Evolutionary conservation across 2,888 invertebrate genomes (phyloP).

Genomic region (Hemicrepidius hirtus): DNA sequence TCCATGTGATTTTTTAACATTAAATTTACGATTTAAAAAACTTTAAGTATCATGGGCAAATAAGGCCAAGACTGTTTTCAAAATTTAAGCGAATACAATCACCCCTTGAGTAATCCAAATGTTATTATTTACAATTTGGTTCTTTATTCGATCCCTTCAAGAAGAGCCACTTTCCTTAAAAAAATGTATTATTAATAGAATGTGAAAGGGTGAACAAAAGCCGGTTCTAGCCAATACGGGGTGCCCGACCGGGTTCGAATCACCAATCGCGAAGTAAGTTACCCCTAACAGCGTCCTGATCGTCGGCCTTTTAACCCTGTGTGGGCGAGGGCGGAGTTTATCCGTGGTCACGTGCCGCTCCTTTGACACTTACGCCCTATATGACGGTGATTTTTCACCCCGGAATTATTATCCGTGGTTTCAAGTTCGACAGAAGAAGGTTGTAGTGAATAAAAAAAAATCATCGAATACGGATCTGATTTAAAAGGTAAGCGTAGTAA

Average conservation of each 20-base stretch:
- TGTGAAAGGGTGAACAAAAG: constrained; percentile 67
- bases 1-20: too few relatives aligned
- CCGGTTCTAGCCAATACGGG: constrained; percentile 54
- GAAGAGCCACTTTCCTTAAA: not conserved
- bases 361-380: constrained; percentile 46
- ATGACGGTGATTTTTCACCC: constrained; percentile 45
- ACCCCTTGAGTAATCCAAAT: too few relatives aligned
- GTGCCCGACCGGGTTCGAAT: constrained; percentile 37
- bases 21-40: too few relatives aligned
- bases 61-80: too few relatives aligned
- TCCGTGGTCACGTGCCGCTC: constrained; percentile 52
- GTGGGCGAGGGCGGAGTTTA: constrained; percentile 56
- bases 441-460: not conserved
- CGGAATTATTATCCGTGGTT: constrained; percentile 44
- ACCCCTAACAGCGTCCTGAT: constrained; percentile 55
- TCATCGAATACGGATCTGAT: not conserved
- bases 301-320: constrained; percentile 61
- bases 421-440: constrained; percentile 11
- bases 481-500: not conserved
- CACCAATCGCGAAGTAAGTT: constrained; percentile 61
- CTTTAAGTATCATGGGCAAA: too few relatives aligned
- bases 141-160: too few relatives aligned
- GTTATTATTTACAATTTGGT: too few relatives aligned
- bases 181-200: constrained; percentile 47
- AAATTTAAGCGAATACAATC: too few relatives aligned